These are phyloP conservation scores for Drosophila anceps DNA, from an alignment of 2,888 invertebrate species.

Conservation along the genomic window DNA sequence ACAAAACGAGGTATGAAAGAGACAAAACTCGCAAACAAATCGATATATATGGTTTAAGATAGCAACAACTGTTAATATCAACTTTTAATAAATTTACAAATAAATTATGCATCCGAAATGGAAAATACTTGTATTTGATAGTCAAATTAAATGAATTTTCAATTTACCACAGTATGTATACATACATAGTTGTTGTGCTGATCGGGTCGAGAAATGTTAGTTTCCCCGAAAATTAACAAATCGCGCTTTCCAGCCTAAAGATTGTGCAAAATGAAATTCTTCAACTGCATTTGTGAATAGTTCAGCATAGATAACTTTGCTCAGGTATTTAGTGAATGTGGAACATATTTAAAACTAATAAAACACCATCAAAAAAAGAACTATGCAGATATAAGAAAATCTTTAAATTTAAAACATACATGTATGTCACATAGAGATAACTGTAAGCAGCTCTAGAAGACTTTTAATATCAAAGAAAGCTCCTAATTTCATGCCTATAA, in stretches of 20 bases:
- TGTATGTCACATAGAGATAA: conserved; percentile 1
- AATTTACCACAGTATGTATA: neutral
- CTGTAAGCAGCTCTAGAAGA: conserved; percentile 36
- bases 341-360: neutral
- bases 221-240: too few species aligned
- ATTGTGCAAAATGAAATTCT: neutral
- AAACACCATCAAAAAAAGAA: neutral
- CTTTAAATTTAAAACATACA: too few species aligned
- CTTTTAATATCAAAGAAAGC: conserved; percentile 53
- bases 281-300: neutral
- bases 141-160: too few species aligned
- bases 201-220: neutral
- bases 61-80: neutral
- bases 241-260: too few species aligned
- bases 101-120: too few species aligned
- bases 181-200: neutral
- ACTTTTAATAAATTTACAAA: neutral
- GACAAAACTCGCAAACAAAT: neutral
- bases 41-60: neutral
- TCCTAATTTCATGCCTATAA: conserved; percentile 74
- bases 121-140: too few species aligned
- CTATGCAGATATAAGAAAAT: neutral
- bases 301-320: neutral
- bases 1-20: neutral
- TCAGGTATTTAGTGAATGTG: neutral